phyloP scores from a whole-genome alignment of 2,797 vertebrate species.

The Pseudochirops corinnae region DNA sequence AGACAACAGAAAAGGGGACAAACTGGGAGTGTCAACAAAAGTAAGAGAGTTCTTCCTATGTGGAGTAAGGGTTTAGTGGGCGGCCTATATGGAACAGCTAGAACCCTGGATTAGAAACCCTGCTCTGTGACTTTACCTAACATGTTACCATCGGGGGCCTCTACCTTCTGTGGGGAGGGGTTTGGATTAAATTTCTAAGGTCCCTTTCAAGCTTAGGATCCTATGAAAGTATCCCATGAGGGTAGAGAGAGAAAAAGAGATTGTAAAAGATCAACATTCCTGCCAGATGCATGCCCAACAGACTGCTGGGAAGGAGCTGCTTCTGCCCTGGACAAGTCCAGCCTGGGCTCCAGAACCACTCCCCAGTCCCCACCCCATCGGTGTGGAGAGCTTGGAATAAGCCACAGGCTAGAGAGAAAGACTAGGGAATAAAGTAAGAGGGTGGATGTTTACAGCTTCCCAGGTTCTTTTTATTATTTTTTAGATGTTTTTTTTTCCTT shows the following conservation, averaged over 20 bases:
- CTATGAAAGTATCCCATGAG: background rate
- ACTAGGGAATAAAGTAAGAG: slow-evolving; percentile 64
- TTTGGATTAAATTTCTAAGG: background rate
- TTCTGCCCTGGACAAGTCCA: background rate
- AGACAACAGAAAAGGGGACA: background rate
- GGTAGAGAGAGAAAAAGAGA: too few species aligned
- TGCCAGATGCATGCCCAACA: too few species aligned
- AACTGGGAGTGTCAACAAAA: background rate
- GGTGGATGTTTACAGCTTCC: slow-evolving; percentile 62
- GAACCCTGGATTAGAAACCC: background rate
- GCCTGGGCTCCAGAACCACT: too few species aligned
- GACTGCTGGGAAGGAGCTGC: background rate
- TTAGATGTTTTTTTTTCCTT: slow-evolving; percentile 76
- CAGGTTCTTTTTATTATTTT: slow-evolving; percentile 80
- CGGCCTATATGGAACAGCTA: background rate
- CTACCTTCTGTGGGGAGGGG: background rate
- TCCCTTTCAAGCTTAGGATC: background rate
- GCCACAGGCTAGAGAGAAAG: rapidly evolving
- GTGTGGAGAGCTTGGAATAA: background rate
- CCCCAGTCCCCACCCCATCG: background rate
- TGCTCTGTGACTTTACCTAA: background rate
- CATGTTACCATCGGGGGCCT: background rate
- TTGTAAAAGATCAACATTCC: too few species aligned
- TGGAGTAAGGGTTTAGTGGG: background rate
- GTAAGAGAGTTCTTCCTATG: too few species aligned